phyloP scores from a whole-genome alignment of 2,888 invertebrate species.

The Noctua pronuba region DNA sequence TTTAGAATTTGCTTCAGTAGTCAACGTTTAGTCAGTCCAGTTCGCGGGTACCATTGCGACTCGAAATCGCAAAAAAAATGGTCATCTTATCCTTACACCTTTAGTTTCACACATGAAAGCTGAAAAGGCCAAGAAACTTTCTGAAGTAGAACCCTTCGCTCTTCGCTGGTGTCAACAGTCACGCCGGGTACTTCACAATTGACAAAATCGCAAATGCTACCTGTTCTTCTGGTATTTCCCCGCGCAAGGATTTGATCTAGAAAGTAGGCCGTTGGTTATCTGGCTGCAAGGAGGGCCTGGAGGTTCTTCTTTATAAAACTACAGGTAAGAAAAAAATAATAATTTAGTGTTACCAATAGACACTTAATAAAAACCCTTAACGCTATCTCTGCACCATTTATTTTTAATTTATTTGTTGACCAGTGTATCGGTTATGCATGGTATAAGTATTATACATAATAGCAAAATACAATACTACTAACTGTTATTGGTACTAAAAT shows the following conservation, averaged over 20 bases:
- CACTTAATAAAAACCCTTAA: too few species aligned
- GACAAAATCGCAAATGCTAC: constrained; percentile 92
- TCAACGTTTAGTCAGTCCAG: not conserved
- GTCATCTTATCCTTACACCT: constrained; percentile 46
- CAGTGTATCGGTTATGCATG: too few species aligned
- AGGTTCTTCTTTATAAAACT: constrained; percentile 79
- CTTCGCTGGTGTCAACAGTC: constrained; percentile 46
- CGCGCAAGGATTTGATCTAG: constrained; percentile 76
- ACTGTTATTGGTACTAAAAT: too few species aligned
- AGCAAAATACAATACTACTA: too few species aligned
- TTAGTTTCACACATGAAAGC: constrained; percentile 35
- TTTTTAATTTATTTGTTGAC: too few species aligned
- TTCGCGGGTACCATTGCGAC: not conserved
- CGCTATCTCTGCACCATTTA: too few species aligned
- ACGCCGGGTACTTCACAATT: constrained; percentile 87
- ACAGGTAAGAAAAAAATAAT: too few species aligned
- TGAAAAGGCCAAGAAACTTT: constrained; percentile 38
- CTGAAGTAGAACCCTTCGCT: constrained; percentile 44
- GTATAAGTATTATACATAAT: too few species aligned
- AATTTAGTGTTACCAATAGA: too few species aligned
- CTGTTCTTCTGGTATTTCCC: constrained; percentile 95
- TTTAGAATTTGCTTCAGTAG: not conserved
- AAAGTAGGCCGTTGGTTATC: constrained; percentile 77
- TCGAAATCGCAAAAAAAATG: not conserved
- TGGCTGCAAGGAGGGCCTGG: constrained; percentile 87